Conservation (phyloP, 2,113 vertebrate species). For the Hemibagrus wyckioides region DNA sequence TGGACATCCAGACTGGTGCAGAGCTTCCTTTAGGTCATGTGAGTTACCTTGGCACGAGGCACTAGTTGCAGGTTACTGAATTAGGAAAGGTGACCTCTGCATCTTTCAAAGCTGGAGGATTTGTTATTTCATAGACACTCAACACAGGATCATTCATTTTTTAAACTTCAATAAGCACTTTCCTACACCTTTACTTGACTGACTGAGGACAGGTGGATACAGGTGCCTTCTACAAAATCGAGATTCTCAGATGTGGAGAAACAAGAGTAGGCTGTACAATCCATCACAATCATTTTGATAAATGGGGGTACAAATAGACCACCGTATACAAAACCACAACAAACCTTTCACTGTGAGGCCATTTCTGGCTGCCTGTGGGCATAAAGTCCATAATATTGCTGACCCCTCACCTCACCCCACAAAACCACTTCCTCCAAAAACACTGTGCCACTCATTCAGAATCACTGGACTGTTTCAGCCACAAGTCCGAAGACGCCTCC, state of each 20-base stretch:
- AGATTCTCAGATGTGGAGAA: background rate
- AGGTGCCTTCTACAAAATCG: background rate
- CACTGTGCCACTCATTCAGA: conserved; percentile 20
- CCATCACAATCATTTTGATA: conserved; percentile 22
- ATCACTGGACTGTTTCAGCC: conserved; percentile 42
- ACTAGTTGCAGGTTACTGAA: conserved; percentile 31
- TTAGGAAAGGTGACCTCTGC: conserved; percentile 26
- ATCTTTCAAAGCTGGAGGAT: background rate
- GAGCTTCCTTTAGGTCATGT: conserved; percentile 31
- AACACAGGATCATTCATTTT: conserved; percentile 10
- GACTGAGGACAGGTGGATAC: background rate
- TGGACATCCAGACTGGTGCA: conserved; percentile 8
- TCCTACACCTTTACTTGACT: background rate
- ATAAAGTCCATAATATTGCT: conserved; percentile 16
- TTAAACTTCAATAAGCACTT: background rate
- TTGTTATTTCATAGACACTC: background rate
- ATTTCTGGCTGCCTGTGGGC: conserved; percentile 14
- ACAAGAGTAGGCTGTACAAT: background rate
- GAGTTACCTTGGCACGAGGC: conserved; percentile 30
- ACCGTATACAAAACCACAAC: conserved; percentile 5
- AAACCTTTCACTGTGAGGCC: conserved; percentile 25
- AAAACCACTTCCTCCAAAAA: conserved; percentile 18
- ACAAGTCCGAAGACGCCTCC: conserved; percentile 9
- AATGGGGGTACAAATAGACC: conserved; percentile 11
- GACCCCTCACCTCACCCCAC: conserved; percentile 14